Evolutionary conservation across 64 coral and sea anemone genomes (phyloP), one percentile per base, ranked within the genome.

Genomic region (Pocillopora damicornis): DNA sequence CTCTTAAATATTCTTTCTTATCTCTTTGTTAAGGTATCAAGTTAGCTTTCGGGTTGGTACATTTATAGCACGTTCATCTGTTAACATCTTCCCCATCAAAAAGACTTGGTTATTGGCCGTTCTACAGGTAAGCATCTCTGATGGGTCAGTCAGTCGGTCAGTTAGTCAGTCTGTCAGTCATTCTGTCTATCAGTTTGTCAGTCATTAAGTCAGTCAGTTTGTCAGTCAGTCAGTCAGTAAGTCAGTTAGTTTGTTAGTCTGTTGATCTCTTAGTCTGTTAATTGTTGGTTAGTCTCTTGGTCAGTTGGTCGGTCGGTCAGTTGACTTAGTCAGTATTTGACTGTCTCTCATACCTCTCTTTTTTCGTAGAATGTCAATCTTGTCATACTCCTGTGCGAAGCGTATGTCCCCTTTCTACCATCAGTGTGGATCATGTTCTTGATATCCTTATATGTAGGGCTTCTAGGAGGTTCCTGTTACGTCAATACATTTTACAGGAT

Each of bases 401-500:
- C 94, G n/a, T 90, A 90, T 75, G 90, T 77, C 86, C 94, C 93
- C 75, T 96, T 90, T 61, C 79, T 96, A 56, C 94, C 94, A 20
- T 83, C 94, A 13, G 80, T 96, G 51, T 96, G 94, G 94, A 93
- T 96, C 51, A 86, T 96, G 83, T 90, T 96, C 66, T 78, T 57
- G 14, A 90, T 96, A 59, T 74, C 93, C n/a, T 61, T 96, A 8
- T 96, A 93, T 78, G 94, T 93, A 79, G 94, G 94, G 6, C 81
- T 96, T 60, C 77, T 96, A 22, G 94, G 94, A 10, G 94, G 94
- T 73, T 88, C 91, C 11, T 91, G 92, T 18, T 96, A 96, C 67
- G 94, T 96, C 57, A 96, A 96, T 69, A 81, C 94, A 12, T 96
- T 96, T 61, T 96, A 96, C 88, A 96, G 88, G 58, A 93, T 96